phyloP scores from a whole-genome alignment of 2,797 vertebrate species.

The Tapirus indicus region DNA sequence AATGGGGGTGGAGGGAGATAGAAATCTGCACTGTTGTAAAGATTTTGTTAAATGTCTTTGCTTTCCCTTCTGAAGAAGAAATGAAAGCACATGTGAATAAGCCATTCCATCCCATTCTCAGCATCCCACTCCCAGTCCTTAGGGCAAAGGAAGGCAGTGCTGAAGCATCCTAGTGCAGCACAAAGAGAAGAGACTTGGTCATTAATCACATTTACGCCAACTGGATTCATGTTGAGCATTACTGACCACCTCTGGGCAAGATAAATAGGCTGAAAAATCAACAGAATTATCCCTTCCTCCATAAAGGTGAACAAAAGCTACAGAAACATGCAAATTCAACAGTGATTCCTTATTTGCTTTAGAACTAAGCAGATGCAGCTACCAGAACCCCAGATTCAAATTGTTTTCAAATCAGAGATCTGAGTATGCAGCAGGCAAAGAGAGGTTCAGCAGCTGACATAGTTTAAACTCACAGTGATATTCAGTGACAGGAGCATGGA shows the following conservation, averaged over 20 bases:
- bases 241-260: slow-evolving; percentile 16
- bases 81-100: slow-evolving; percentile 53
- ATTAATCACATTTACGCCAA: neutral
- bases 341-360: neutral
- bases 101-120: slow-evolving; percentile 37
- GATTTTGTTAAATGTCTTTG: slow-evolving; percentile 33
- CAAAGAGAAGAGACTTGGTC: neutral
- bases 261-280: slow-evolving; percentile 11
- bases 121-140: neutral
- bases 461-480: neutral
- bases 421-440: neutral
- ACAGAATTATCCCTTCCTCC: neutral
- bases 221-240: neutral
- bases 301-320: slow-evolving; percentile 39
- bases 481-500: neutral
- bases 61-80: slow-evolving; percentile 57
- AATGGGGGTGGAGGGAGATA: slow-evolving; percentile 16
- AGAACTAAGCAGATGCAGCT: neutral
- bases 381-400: neutral
- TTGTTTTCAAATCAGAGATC: slow-evolving; percentile 43
- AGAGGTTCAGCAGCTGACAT: neutral
- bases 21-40: neutral
- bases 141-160: neutral
- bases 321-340: neutral
- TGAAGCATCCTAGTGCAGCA: neutral